Percentiles rank a stretch among this genome's conserved stretches.
These are phyloP conservation scores for Oreotrochilus melanogaster DNA, from an alignment of 2,113 vertebrate genomes.

Conservation along the genomic window DNA sequence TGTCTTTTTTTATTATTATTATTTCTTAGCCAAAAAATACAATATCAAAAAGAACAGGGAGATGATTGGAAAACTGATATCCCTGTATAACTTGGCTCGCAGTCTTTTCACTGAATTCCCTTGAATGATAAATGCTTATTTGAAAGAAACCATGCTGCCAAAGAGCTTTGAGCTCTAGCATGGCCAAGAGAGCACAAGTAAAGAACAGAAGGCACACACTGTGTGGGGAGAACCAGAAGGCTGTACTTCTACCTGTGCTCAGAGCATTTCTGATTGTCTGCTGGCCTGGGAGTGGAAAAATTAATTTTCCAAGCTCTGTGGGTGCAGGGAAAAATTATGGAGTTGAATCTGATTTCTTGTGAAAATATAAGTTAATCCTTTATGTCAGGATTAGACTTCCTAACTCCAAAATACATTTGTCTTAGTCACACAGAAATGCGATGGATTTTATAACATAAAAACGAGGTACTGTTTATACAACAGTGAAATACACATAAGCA, in stretches of 20 bases:
- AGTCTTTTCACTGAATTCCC: not conserved
- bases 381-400: not conserved
- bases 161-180: not conserved
- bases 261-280: not conserved
- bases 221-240: not conserved
- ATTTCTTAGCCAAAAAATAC: not conserved
- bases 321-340: not conserved
- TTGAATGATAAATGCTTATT: not conserved
- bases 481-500: not conserved
- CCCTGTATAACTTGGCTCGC: not conserved
- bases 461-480: not conserved
- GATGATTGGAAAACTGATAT: not conserved
- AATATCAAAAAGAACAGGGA: not conserved
- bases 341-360: not conserved
- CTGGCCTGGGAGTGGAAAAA: not conserved
- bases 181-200: not conserved
- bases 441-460: not conserved
- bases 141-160: not conserved
- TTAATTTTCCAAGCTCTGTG: not conserved
- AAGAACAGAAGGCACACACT: not conserved
- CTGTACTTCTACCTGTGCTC: not conserved
- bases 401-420: not conserved
- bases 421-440: not conserved
- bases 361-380: not conserved
- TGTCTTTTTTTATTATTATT: rapidly evolving